Conservation (phyloP, 1,140 invertebrate genomes). For the Danaus melanippus region DNA sequence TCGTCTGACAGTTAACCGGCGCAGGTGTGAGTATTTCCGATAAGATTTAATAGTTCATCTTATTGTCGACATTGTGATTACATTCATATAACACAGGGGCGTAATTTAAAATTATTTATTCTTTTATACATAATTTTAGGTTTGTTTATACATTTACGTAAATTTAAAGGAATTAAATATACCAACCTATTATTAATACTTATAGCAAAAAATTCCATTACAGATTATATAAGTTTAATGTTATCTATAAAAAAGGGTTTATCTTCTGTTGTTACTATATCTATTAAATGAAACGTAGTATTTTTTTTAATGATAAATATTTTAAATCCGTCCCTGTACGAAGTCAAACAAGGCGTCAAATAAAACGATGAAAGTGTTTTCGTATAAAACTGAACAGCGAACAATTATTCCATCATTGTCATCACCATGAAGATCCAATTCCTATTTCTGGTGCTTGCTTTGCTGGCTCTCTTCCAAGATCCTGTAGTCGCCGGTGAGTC, state of each 20-base stretch:
- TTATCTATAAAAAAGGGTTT: too few species aligned
- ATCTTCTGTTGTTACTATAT: too few species aligned
- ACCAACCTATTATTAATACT: too few species aligned
- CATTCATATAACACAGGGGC: slow-evolving; percentile 25
- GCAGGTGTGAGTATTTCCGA: slow-evolving; percentile 25
- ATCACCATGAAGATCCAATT: slow-evolving; percentile 32
- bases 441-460: slow-evolving; percentile 19
- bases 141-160: not conserved
- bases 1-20: too few species aligned
- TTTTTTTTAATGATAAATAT: not conserved
- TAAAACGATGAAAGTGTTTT: slow-evolving; percentile 28
- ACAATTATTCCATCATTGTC: slow-evolving; percentile 1
- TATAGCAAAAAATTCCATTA: too few species aligned
- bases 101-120: slow-evolving; percentile 14
- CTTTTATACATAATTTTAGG: not conserved
- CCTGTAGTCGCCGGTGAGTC: slow-evolving; percentile 12
- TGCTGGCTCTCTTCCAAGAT: slow-evolving; percentile 13
- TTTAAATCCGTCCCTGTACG: slow-evolving; percentile 27
- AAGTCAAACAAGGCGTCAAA: slow-evolving; percentile 28
- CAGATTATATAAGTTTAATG: too few species aligned
- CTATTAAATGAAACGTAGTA: too few species aligned
- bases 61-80: slow-evolving; percentile 28
- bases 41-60: slow-evolving; percentile 32
- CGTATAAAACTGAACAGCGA: not conserved
- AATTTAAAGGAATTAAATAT: too few species aligned